Percentiles rank a stretch among this genome's conserved stretches.
Evolutionary conservation across 2,888 invertebrate genomes (phyloP).

Genomic region (Acleris emargana): DNA sequence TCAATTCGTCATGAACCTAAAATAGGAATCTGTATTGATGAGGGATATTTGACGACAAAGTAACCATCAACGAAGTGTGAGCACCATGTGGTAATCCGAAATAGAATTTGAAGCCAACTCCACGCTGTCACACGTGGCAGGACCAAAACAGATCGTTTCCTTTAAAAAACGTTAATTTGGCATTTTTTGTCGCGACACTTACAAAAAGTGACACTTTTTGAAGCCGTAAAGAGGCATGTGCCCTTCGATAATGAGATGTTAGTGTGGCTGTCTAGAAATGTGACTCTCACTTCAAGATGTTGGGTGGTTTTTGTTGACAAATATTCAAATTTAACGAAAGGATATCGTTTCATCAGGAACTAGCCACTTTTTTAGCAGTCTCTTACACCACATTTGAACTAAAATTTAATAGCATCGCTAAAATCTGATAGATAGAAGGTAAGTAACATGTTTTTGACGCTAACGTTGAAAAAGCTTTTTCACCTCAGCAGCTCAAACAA

Average conservation of each 20-base stretch:
- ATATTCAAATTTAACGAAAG: conserved; percentile 28
- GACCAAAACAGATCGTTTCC: conserved; percentile 81
- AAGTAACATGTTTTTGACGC: not conserved
- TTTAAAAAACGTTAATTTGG: conserved; percentile 82
- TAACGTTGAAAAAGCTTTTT: not conserved
- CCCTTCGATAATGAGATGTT: conserved; percentile 70
- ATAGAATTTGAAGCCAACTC: conserved; percentile 68
- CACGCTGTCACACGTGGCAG: conserved; percentile 76
- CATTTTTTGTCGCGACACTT: conserved; percentile 68
- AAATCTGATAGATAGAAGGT: conserved; percentile 1
- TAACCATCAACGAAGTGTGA: conserved; percentile 64
- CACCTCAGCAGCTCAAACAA: too few relatives aligned
- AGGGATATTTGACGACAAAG: conserved; percentile 78
- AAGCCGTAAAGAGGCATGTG: conserved; percentile 73
- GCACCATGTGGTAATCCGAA: conserved; percentile 71
- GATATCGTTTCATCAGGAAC: conserved; percentile 30
- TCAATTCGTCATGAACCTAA: conserved; percentile 68
- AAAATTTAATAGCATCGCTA: not conserved
- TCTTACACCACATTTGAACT: not conserved
- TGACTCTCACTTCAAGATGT: conserved; percentile 72
- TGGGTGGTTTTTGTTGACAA: conserved; percentile 48
- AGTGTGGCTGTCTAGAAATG: conserved; percentile 69
- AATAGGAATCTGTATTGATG: conserved; percentile 74
- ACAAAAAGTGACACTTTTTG: conserved; percentile 77
- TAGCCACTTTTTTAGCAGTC: conserved; percentile 1